Conservation (phyloP, 35 echinoderm and acorn worm genomes). For the Apostichopus parvimensis region DNA sequence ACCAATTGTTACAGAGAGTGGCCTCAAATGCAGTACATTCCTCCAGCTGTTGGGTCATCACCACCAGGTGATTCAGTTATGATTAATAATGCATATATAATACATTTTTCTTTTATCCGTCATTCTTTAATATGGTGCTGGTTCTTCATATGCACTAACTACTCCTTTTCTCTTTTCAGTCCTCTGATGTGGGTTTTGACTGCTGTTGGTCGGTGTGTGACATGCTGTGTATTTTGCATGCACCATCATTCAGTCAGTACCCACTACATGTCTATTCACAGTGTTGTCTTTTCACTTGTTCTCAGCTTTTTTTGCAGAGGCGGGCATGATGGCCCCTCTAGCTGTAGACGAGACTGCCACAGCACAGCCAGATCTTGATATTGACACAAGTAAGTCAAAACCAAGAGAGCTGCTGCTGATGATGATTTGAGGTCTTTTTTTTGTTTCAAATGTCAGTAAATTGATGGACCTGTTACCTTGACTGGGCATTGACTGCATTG, state of each 20-base stretch:
- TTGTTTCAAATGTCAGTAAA: not conserved
- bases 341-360: conserved; percentile 57
- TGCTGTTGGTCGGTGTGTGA: conserved; percentile 5
- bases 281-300: conserved; percentile 56
- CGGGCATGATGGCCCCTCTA: conserved; percentile 56
- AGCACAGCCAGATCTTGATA: conserved; percentile 54
- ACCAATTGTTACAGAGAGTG: too few species aligned
- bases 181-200: not conserved
- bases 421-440: not conserved
- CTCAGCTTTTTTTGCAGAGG: conserved; percentile 58
- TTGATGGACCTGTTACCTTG: too few species aligned
- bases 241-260: not conserved
- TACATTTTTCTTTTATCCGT: too few species aligned
- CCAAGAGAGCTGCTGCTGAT: not conserved
- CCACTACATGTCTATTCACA: conserved; percentile 9
- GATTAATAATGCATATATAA: too few species aligned
- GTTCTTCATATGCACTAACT: not conserved
- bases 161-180: not conserved
- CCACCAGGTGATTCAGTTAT: too few species aligned
- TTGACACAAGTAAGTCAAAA: conserved; percentile 55
- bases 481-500: too few species aligned
- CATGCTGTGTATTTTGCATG: not conserved
- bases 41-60: too few species aligned
- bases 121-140: not conserved
- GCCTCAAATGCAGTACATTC: too few species aligned